phyloP scores from a whole-genome alignment of 2,888 invertebrate genomes.

The Metacarcinus magister region DNA sequence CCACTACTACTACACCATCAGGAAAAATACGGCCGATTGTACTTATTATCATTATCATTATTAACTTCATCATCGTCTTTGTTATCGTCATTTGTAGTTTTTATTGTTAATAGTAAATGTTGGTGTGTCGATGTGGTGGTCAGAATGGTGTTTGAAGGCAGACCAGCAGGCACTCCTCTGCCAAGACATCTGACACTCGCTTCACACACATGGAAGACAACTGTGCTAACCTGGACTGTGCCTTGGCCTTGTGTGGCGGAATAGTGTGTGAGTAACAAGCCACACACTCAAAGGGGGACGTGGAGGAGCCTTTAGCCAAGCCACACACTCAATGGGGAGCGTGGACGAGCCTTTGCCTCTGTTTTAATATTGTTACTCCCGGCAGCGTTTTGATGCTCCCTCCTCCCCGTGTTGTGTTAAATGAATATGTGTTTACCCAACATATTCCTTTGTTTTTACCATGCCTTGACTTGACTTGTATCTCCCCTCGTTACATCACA shows the following conservation, averaged over 20 bases:
- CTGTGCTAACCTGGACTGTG: not conserved
- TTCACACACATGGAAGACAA: not conserved
- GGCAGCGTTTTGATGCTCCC: not conserved
- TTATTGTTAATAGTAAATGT: not conserved
- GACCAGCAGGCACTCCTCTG: not conserved
- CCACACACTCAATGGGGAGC: not conserved
- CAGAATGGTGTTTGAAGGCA: not conserved
- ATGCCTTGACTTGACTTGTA: not conserved
- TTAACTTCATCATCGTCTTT: not conserved
- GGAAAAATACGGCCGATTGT: not conserved
- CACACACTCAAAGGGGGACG: too few relatives aligned
- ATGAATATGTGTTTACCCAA: not conserved
- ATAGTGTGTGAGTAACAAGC: not conserved
- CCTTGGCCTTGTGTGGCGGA: not conserved
- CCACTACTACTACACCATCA: not conserved
- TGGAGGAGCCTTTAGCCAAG: too few relatives aligned
- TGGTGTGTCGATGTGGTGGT: not conserved
- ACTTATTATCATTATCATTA: not conserved
- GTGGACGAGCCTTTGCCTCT: not conserved
- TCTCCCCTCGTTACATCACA: not conserved
- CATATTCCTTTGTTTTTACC: not conserved
- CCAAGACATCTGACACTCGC: not conserved
- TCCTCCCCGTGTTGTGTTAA: not conserved
- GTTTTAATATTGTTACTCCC: not conserved
- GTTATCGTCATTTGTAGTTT: not conserved